phyloP scores from a whole-genome alignment of 1,140 invertebrate genomes.

The Polypedilum vanderplanki region DNA sequence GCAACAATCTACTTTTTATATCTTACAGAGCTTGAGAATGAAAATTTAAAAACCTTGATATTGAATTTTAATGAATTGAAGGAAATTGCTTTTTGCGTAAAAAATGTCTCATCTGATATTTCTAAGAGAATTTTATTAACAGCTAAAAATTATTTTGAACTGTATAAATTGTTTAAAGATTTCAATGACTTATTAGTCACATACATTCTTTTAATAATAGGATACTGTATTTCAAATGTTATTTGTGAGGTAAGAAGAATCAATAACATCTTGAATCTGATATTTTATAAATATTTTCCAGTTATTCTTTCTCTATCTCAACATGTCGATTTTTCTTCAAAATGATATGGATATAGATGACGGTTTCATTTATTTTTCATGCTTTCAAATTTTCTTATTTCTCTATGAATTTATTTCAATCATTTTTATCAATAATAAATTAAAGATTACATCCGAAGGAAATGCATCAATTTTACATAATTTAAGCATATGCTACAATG shows the following conservation, averaged over 20 bases:
- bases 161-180: not conserved
- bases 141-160: not conserved
- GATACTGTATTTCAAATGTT: not conserved
- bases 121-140: not conserved
- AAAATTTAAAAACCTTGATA: not conserved
- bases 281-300: not conserved
- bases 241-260: not conserved
- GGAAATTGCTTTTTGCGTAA: not conserved
- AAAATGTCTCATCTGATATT: not conserved
- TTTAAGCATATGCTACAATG: not conserved
- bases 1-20: not conserved
- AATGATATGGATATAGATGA: not conserved
- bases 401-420: not conserved
- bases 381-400: not conserved
- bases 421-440: conserved; percentile 15
- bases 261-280: not conserved
- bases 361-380: not conserved
- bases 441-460: not conserved
- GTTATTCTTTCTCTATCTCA: not conserved
- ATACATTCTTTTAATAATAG: not conserved
- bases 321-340: not conserved
- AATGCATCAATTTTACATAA: not conserved
- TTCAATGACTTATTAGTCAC: not conserved
- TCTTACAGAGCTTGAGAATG: not conserved
- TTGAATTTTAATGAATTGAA: not conserved